Evolutionary conservation across 2,888 invertebrate species (phyloP), one percentile per base, ranked within the genome.

Genomic region (Halictus quadricinctus): DNA sequence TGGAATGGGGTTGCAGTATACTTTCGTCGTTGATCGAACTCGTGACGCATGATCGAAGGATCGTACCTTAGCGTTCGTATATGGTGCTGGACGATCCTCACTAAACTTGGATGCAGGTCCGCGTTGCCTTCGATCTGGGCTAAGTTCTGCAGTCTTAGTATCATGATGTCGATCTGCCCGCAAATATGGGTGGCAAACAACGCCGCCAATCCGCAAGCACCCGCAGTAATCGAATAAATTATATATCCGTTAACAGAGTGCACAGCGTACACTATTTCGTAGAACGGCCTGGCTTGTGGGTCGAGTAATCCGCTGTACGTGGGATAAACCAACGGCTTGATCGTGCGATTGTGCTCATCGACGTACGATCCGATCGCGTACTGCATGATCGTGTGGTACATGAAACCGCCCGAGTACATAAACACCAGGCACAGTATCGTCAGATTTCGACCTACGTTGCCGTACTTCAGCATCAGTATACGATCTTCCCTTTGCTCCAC

Each of bases 261-360:
- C 15, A 77, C n/a, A 8, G 70, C 5, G 76, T 92, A 93, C 8
- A 93, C 90, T 21, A 93, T 87, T 72, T 93, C 91, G 81, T 93
- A 93, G 8, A 83, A 58, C 0, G 91, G 92, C n/a, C 80, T 88
- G 12, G 66, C 78, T 21, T 90, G 88, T 0, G 87, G 84, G 77
- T 93, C 86, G 46, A 91, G 90, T 6, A 92, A 75, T 4, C 85
- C 73, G 43, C 60, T 84, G 36, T 91, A 90, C 36, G 82, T 85
- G 2, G 90, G 90, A 87, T 90, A 91, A 0, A 89, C 87, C 8
- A 92, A 21, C 0, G 90, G 89, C 64, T 88, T 86, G 46, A 90
- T 66, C 8, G 87, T 92, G 8, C 80, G 79, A 76, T 92, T 92
- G 4, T 72, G 12, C n/a, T 83, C 73, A 21, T 79, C 54, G 29